phyloP scores from a whole-genome alignment of 2,797 vertebrate species.

The Schizopygopsis malacanthus region DNA sequence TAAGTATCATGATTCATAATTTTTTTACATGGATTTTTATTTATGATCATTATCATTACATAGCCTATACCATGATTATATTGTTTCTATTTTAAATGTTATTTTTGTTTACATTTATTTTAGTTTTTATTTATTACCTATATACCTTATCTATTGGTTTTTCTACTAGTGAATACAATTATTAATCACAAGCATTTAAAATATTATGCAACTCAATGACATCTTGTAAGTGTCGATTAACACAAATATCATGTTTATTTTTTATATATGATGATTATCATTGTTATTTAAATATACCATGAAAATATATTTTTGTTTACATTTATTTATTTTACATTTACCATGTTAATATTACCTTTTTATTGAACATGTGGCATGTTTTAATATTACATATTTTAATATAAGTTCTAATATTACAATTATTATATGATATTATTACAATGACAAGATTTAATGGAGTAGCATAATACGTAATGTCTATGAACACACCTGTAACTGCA shows the following conservation, averaged over 20 bases:
- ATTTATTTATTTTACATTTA: neutral
- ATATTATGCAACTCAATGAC: constrained; percentile 15
- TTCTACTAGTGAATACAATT: neutral
- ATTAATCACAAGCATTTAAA: constrained; percentile 6
- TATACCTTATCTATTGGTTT: neutral
- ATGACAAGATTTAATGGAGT: too few species aligned
- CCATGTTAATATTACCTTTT: neutral
- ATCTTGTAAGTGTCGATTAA: neutral
- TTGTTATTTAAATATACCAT: neutral
- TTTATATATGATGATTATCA: neutral
- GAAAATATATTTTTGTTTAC: neutral
- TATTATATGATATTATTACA: neutral
- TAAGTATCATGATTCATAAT: neutral
- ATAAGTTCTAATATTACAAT: neutral
- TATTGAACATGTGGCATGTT: neutral
- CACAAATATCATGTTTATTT: neutral
- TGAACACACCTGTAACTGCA: neutral
- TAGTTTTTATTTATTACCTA: neutral
- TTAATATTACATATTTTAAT: too few species aligned
- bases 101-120: neutral
- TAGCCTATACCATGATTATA: neutral
- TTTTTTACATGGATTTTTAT: neutral
- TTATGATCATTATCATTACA: neutral
- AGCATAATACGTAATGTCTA: neutral
- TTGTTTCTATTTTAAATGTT: neutral